These are phyloP conservation scores for Cheilosia soror DNA, from an alignment of 2,888 invertebrate species.

Conservation along the genomic window DNA sequence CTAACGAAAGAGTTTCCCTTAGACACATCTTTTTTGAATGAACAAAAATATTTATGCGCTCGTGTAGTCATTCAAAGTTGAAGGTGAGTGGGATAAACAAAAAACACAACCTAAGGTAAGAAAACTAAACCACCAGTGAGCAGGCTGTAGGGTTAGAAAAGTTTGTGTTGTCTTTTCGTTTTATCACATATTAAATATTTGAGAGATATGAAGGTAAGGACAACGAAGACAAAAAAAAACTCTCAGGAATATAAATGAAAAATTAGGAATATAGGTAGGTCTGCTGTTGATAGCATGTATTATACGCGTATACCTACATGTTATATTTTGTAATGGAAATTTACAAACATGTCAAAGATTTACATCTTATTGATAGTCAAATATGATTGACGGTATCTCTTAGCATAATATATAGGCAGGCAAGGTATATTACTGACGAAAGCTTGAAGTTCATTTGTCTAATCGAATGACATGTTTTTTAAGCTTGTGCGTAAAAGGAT, in stretches of 20 bases:
- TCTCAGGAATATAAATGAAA: slow-evolving; percentile 59
- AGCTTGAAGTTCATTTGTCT: neutral
- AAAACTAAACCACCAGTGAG: slow-evolving; percentile 21
- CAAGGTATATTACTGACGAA: neutral
- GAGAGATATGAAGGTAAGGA: slow-evolving; percentile 6
- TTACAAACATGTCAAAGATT: slow-evolving; percentile 50
- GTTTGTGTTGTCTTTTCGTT: slow-evolving; percentile 31
- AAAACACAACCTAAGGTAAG: slow-evolving; percentile 10
- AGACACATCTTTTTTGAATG: neutral
- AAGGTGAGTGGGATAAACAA: neutral
- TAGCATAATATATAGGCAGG: neutral
- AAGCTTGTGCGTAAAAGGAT: neutral
- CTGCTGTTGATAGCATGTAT: neutral
- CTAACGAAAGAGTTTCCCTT: no score
- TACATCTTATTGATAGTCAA: slow-evolving; percentile 63
- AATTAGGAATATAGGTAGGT: slow-evolving; percentile 30
- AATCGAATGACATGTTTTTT: slow-evolving; percentile 2
- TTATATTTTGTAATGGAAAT: slow-evolving; percentile 43
- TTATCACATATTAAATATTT: slow-evolving; percentile 50
- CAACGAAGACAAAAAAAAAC: slow-evolving; percentile 17
- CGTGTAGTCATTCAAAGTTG: neutral
- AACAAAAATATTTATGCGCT: neutral
- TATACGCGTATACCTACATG: slow-evolving; percentile 42
- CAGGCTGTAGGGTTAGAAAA: slow-evolving; percentile 24
- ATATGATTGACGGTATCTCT: slow-evolving; percentile 39